phyloP scores from a whole-genome alignment of 2,113 vertebrate species.

The Vicugna pacos region DNA sequence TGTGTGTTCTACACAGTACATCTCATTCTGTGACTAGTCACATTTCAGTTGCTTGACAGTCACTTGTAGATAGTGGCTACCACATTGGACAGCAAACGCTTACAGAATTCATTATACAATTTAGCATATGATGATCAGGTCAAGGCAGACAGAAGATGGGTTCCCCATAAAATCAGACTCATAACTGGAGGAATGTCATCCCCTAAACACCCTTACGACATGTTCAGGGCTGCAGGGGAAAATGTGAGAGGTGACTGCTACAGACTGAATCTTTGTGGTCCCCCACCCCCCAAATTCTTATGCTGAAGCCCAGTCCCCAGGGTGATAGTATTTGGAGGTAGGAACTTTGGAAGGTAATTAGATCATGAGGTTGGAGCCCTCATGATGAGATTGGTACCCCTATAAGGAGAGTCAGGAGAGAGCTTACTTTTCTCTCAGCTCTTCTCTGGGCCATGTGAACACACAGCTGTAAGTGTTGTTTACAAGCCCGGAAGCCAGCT shows the following conservation, averaged over 20 bases:
- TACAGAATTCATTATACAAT: not conserved
- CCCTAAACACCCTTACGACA: not conserved
- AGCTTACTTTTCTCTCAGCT: not conserved
- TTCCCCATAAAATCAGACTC: not conserved
- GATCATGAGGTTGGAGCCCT: not conserved
- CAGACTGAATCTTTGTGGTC: not conserved
- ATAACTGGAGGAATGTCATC: not conserved
- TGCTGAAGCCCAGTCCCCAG: not conserved
- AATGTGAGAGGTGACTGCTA: not conserved
- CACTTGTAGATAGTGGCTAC: not conserved
- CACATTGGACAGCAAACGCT: not conserved
- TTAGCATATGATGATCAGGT: not conserved
- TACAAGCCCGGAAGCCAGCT: not conserved
- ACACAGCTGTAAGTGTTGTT: not conserved
- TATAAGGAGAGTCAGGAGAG: not conserved
- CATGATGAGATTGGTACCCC: not conserved
- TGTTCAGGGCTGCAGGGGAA: not conserved
- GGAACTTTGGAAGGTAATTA: not conserved
- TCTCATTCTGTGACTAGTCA: not conserved
- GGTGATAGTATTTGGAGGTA: constrained; percentile 14
- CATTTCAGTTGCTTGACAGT: not conserved
- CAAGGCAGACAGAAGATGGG: not conserved
- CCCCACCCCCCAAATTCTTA: not conserved
- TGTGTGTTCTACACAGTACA: not conserved
- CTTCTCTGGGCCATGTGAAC: too few species aligned